A percentile compares a stretch with the other conserved stretches of the same genome.
These are phyloP conservation scores for Agonopterix arenella DNA, from an alignment of 2,888 invertebrate genomes.

Conservation along the genomic window DNA sequence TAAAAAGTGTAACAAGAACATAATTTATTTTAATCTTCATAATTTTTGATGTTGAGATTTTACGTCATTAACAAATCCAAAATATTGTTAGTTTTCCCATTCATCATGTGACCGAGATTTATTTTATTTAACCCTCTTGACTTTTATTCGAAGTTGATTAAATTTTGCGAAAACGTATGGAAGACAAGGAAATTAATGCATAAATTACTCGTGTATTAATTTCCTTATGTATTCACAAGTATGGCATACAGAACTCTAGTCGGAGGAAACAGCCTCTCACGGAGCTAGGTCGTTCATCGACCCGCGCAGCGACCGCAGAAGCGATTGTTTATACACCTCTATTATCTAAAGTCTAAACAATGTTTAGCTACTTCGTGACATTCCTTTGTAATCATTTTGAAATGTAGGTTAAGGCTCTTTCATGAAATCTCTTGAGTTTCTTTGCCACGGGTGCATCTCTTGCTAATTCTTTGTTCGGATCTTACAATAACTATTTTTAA, in stretches of 20 bases:
- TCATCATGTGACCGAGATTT: too few species aligned
- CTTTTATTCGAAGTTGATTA: too few species aligned
- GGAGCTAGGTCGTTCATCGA: conserved; percentile 72
- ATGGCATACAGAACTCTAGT: not conserved
- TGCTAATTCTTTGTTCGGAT: too few species aligned
- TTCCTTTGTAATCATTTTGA: conserved; percentile 65
- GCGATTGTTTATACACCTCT: conserved; percentile 64
- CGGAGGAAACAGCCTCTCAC: conserved; percentile 37
- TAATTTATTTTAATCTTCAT: too few species aligned
- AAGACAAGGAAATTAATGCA: too few species aligned
- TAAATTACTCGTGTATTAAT: not conserved
- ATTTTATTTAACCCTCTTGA: too few species aligned
- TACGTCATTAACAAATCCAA: too few species aligned
- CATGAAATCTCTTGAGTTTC: conserved; percentile 27
- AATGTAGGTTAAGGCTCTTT: conserved; percentile 70
- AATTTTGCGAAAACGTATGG: too few species aligned
- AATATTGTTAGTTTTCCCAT: too few species aligned
- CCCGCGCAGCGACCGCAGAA: conserved; percentile 48
- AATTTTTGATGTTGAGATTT: too few species aligned
- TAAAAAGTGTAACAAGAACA: too few species aligned
- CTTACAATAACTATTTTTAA: too few species aligned
- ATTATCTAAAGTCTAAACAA: conserved; percentile 69
- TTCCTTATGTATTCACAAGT: conserved; percentile 1
- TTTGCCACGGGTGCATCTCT: not conserved
- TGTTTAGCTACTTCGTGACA: conserved; percentile 68